Conservation (phyloP, 2,113 vertebrate genomes). For the Oxygymnocypris stewartii region DNA sequence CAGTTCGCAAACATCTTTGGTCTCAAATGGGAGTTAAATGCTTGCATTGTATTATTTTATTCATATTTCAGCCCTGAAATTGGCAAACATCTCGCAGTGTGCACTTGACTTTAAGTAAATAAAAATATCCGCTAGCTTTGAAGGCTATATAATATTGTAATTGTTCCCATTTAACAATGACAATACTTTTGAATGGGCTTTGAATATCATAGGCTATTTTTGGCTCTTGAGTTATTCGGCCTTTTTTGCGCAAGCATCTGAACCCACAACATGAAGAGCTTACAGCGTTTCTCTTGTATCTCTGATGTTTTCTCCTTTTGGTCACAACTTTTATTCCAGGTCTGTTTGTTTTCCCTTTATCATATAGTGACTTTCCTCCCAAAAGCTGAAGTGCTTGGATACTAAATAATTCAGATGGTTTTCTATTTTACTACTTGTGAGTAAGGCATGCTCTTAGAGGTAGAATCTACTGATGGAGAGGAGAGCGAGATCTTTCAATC, state of each 20-base stretch:
- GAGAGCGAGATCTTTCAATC: neutral
- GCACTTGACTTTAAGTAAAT: neutral
- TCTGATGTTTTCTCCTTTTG: neutral
- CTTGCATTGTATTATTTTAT: neutral
- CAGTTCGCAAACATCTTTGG: too few species aligned
- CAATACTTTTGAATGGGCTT: neutral
- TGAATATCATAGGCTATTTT: neutral
- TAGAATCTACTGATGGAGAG: neutral
- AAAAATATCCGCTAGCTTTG: neutral
- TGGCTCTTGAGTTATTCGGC: neutral
- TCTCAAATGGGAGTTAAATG: too few species aligned
- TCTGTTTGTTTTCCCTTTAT: conserved; percentile 25
- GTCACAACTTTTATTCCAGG: neutral
- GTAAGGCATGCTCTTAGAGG: conserved; percentile 44
- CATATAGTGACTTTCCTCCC: neutral
- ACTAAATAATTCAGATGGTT: conserved; percentile 67
- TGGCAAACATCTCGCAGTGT: neutral
- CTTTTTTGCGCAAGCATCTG: neutral
- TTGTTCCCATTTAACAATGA: neutral
- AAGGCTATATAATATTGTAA: neutral
- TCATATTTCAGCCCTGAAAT: neutral
- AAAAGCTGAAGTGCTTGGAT: conserved; percentile 40
- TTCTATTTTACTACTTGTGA: conserved; percentile 51
- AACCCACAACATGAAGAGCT: neutral
- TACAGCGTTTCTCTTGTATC: neutral